Evolutionary conservation across 2,888 invertebrate genomes (phyloP).

Genomic region (Dasypogon diadema): DNA sequence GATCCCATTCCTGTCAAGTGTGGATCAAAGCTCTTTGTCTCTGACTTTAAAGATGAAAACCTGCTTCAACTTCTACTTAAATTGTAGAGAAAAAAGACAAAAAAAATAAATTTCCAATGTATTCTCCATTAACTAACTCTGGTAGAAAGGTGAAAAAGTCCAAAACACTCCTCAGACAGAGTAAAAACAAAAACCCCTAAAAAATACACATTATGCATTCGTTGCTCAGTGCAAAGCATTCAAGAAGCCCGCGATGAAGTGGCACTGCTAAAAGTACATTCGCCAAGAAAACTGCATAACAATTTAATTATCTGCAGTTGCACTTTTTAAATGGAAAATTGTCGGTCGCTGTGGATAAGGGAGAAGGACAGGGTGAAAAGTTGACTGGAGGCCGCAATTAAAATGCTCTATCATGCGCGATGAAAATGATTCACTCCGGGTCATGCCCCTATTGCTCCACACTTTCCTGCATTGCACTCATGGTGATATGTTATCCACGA

Average conservation of each 20-base stretch:
- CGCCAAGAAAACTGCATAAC: neutral
- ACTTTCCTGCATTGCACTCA: neutral
- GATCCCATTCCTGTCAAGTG: too few relatives aligned
- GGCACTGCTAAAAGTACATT: neutral
- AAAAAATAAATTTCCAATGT: too few relatives aligned
- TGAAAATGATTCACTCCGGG: neutral
- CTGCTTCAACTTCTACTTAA: too few relatives aligned
- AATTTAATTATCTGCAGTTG: neutral
- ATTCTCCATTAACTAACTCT: too few relatives aligned
- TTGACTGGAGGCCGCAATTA: neutral
- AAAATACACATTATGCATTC: too few relatives aligned
- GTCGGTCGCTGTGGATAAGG: neutral
- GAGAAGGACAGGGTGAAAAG: neutral
- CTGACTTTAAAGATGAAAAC: too few relatives aligned
- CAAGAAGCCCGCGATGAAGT: neutral
- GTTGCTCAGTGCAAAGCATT: too few relatives aligned
- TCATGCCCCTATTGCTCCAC: neutral
- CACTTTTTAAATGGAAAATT: constrained; percentile 26
- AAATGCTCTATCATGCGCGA: neutral
- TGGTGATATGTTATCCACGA: neutral
- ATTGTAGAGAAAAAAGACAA: too few relatives aligned
- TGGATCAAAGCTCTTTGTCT: too few relatives aligned
- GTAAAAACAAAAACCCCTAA: too few relatives aligned
- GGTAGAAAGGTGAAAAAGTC: too few relatives aligned
- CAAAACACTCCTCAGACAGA: too few relatives aligned